Evolutionary conservation across 2,113 vertebrate genomes (phyloP).

Genomic region (Butorides virescens): DNA sequence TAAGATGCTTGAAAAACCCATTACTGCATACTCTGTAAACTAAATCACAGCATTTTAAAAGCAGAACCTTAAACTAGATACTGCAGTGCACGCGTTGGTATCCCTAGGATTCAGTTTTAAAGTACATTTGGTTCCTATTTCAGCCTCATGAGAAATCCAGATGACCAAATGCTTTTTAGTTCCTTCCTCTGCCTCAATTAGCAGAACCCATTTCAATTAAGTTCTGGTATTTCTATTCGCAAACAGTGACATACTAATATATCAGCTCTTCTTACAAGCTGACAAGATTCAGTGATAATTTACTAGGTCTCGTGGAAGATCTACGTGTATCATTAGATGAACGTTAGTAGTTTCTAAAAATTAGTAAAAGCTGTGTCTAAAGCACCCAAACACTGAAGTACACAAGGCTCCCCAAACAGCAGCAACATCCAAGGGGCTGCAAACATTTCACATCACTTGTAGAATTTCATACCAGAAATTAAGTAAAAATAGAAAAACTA

Average conservation of each 20-base stretch:
- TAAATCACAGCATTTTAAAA: conserved; percentile 10
- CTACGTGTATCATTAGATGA: neutral
- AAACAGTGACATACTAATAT: neutral
- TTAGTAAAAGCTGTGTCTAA: neutral
- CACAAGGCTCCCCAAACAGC: neutral
- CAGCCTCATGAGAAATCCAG: conserved; percentile 30
- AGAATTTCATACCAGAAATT: neutral
- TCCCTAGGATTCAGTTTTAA: neutral
- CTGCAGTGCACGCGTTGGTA: neutral
- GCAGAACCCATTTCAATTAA: conserved; percentile 1
- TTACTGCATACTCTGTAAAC: neutral
- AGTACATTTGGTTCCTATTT: conserved; percentile 18
- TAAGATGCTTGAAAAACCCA: neutral
- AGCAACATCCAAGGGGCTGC: neutral
- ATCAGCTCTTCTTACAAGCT: neutral
- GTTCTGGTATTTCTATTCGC: neutral
- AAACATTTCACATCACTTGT: neutral
- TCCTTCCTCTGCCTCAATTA: conserved; percentile 40
- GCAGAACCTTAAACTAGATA: neutral
- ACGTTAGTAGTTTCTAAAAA: neutral
- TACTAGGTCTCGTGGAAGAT: neutral
- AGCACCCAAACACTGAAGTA: neutral
- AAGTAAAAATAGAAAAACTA: neutral
- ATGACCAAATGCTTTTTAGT: conserved; percentile 25
- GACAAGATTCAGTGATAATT: neutral